These are phyloP conservation scores for Hipposideros armiger DNA, from an alignment of 2,113 vertebrate species.

Conservation along the genomic window DNA sequence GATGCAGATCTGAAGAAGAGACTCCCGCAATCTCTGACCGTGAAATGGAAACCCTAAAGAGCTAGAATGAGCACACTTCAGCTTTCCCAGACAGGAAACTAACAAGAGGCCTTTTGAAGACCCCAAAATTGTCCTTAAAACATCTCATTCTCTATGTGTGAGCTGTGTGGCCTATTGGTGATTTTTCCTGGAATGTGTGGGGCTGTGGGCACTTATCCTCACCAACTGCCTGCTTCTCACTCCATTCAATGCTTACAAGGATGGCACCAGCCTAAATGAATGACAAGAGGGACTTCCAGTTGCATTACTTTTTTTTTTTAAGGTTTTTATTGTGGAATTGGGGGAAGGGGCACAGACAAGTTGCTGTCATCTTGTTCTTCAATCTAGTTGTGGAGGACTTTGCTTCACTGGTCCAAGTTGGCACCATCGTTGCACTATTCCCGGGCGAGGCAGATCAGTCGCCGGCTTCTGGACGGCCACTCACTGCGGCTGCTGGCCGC, in stretches of 20 bases:
- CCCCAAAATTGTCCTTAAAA: not conserved
- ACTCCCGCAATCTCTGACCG: not conserved
- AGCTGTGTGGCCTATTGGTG: not conserved
- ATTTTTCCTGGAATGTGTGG: fast-evolving
- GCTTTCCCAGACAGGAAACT: not conserved
- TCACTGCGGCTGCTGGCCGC: too few relatives aligned
- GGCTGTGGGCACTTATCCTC: not conserved
- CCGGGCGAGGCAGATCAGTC: too few relatives aligned
- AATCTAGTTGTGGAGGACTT: too few relatives aligned
- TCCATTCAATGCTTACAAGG: too few relatives aligned
- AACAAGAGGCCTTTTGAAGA: not conserved
- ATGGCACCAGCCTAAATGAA: not conserved
- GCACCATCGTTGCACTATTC: too few relatives aligned
- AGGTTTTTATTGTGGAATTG: too few relatives aligned
- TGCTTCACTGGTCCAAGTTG: too few relatives aligned
- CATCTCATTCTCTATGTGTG: not conserved
- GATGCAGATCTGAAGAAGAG: not conserved
- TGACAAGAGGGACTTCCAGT: not conserved
- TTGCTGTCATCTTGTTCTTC: too few relatives aligned
- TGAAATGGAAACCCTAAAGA: not conserved
- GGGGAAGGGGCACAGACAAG: too few relatives aligned
- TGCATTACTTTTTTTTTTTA: not conserved
- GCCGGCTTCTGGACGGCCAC: too few relatives aligned
- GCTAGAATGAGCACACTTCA: not conserved
- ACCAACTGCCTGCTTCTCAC: too few relatives aligned